Percentiles rank a stretch among this genome's conserved stretches.
phyloP scores from a whole-genome alignment of 2,888 invertebrate genomes.

The Biston stratarius region DNA sequence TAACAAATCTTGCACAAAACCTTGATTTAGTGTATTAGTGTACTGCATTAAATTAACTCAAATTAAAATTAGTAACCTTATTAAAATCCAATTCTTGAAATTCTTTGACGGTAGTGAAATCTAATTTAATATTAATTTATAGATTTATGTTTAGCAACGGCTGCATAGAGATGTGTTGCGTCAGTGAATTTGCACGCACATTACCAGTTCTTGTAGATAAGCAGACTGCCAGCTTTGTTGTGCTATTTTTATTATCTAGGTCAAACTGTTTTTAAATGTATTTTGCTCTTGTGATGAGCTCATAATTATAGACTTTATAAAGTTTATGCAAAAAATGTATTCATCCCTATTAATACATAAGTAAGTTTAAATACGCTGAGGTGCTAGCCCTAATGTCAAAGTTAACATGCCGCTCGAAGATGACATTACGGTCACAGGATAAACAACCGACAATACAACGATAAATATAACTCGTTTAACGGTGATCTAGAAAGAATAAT shows the following conservation, averaged over 20 bases:
- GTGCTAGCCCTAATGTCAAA: no score
- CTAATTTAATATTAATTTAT: conserved; percentile 14
- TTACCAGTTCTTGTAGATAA: conserved; percentile 38
- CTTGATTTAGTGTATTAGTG: conserved; percentile 14
- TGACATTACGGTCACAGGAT: no score
- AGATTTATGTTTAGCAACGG: conserved; percentile 16
- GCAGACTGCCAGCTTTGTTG: conserved; percentile 37
- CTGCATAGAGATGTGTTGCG: conserved; percentile 27
- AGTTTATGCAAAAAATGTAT: not conserved
- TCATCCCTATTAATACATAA: no score
- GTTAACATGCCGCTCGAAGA: no score
- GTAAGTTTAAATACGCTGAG: no score
- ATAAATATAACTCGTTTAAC: no score
- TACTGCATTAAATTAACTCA: conserved; percentile 36
- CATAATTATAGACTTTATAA: not conserved
- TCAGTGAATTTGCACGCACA: conserved; percentile 26
- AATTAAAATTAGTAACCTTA: conserved; percentile 34
- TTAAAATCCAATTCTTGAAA: conserved; percentile 33
- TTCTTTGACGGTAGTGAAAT: conserved; percentile 28
- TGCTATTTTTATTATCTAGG: conserved; percentile 39
- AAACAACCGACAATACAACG: no score
- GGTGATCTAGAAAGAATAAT: no score
- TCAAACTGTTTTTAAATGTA: conserved; percentile 37
- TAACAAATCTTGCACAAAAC: conserved; percentile 5
- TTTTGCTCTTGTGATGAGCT: conserved; percentile 18